Evolutionary conservation across 2,113 vertebrate genomes (phyloP).

Genomic region (Microtus ochrogaster): DNA sequence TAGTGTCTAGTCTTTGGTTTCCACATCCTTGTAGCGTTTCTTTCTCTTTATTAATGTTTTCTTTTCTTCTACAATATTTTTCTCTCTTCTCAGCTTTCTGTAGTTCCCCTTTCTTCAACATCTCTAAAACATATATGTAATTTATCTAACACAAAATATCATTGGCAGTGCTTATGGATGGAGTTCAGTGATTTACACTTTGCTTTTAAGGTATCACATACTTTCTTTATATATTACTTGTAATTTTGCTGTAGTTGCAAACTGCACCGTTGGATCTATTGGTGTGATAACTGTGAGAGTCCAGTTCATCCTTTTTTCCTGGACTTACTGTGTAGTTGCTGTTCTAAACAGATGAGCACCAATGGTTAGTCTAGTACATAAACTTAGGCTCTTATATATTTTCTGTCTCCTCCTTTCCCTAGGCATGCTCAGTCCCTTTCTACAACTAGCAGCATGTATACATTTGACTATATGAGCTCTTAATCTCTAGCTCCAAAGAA

Average conservation of each 20-base stretch:
- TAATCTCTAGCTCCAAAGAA: neutral
- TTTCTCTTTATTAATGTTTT: neutral
- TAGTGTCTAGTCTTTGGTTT: neutral
- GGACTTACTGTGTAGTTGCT: neutral
- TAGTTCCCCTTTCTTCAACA: neutral
- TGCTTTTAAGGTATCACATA: neutral
- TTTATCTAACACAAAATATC: neutral
- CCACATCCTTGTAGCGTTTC: no score
- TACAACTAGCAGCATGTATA: neutral
- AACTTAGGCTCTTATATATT: neutral
- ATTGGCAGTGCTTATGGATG: neutral
- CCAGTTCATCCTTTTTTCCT: no score
- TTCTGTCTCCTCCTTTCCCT: neutral
- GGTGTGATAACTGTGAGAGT: neutral
- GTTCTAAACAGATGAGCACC: neutral
- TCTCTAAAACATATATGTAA: neutral
- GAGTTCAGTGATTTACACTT: neutral
- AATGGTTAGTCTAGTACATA: neutral
- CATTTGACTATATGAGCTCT: neutral
- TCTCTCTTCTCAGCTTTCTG: neutral
- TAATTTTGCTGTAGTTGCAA: neutral
- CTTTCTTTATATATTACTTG: neutral
- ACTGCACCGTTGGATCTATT: neutral
- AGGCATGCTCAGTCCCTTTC: neutral
- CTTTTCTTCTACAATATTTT: neutral